phyloP scores from a whole-genome alignment of 2,113 vertebrate genomes.

The Thymallus thymallus region DNA sequence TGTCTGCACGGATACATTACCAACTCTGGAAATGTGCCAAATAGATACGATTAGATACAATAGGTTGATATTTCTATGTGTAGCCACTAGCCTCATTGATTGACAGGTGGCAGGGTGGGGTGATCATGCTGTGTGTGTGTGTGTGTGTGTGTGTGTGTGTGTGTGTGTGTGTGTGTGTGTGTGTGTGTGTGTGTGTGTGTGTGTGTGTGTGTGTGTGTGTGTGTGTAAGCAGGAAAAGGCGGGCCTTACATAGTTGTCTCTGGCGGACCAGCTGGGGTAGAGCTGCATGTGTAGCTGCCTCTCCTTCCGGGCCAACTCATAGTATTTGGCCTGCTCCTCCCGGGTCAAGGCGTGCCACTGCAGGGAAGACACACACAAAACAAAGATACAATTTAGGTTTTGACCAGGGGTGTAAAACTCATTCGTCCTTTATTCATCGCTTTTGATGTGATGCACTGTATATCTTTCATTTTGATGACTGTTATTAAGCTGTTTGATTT shows the following conservation, averaged over 20 bases:
- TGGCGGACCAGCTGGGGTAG: constrained; percentile 97
- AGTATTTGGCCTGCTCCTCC: constrained; percentile 98
- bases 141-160: not conserved
- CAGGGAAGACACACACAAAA: constrained; percentile 29
- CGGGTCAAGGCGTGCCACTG: constrained; percentile 97
- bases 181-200: not conserved
- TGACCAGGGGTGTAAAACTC: not conserved
- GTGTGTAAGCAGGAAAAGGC: not conserved
- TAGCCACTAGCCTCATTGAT: not conserved
- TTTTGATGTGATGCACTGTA: too few relatives aligned
- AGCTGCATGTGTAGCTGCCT: constrained; percentile 99
- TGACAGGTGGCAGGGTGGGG: not conserved
- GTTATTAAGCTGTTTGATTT: too few relatives aligned
- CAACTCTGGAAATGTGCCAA: not conserved
- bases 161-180: not conserved
- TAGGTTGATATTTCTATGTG: too few relatives aligned
- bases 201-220: not conserved
- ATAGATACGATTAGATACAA: too few relatives aligned
- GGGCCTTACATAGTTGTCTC: constrained; percentile 93
- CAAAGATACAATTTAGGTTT: not conserved
- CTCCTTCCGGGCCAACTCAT: constrained; percentile 96
- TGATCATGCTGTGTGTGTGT: not conserved
- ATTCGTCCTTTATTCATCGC: too few relatives aligned
- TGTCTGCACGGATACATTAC: not conserved
- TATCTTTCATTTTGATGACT: too few relatives aligned